A percentile compares a stretch with the other conserved stretches of the same genome.
Conservation (phyloP, 2,888 invertebrate genomes). For the Rhyacophila evoluta region DNA sequence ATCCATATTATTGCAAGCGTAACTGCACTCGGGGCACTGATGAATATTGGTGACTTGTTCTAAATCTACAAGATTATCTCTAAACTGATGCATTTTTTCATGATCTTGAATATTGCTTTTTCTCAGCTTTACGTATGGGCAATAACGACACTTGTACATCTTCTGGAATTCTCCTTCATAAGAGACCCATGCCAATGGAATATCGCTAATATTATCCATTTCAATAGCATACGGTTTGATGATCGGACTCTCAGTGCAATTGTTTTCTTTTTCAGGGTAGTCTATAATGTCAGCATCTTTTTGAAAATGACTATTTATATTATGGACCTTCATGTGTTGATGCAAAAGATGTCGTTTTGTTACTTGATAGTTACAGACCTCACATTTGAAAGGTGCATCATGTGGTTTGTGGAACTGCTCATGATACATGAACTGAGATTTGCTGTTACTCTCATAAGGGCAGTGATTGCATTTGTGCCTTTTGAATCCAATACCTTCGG, state of each 20-base stretch:
- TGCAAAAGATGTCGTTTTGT: conserved; percentile 84
- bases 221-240: not conserved
- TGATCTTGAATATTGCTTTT: conserved; percentile 86
- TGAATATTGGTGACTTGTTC: conserved; percentile 70
- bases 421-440: conserved; percentile 88
- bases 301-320: conserved; percentile 62
- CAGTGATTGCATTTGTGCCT: conserved; percentile 84
- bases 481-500: conserved; percentile 65
- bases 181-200: conserved; percentile 82
- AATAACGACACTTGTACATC: conserved; percentile 87
- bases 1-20: conserved; percentile 79
- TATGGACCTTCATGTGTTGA: conserved; percentile 85
- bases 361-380: conserved; percentile 85
- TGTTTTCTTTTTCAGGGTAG: conserved; percentile 64
- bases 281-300: conserved; percentile 61
- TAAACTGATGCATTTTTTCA: conserved; percentile 80
- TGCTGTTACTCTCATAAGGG: conserved; percentile 87
- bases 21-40: conserved; percentile 84
- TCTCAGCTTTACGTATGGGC: conserved; percentile 86
- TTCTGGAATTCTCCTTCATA: conserved; percentile 79
- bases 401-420: conserved; percentile 85
- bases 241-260: not conserved
- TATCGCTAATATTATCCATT: conserved; percentile 64
- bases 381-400: conserved; percentile 83
- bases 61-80: conserved; percentile 58